Base-by-base conservation (phyloP, 2,113 vertebrate genomes). In the Corvus moneduloides region DNA sequence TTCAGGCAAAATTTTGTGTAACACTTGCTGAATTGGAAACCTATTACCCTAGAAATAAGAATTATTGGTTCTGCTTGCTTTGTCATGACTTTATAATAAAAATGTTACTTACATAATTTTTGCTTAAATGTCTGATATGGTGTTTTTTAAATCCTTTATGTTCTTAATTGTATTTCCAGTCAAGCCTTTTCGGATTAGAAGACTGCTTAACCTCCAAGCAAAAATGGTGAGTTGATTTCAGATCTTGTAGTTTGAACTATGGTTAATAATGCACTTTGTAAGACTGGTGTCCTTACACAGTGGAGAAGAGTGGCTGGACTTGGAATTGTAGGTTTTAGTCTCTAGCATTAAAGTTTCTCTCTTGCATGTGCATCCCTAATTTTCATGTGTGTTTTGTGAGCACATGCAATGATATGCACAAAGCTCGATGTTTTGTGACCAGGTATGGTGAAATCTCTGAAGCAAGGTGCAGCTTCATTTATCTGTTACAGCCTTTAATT, bases 121-220 rank as follows among this genome's bases (percentile, higher is more conserved):
- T 83, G 30, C 41, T 71, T 56, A 27, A 35, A 75, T 80, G 26
- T 51, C 51, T 67, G 32, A 20, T 67, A 19, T 1, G 1, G 43
- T 63, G 4, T 80, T 89, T 93, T 83, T 7, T 1, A 78, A 78
- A 75, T 55, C 13, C 10, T 58, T 77, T 87, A 9, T 78, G 7
- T 79, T 69, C 35, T 67, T 52, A 44, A 84, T 44, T 90, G 32
- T 51, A 95, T 89, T 96, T 89, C 49, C 89, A 99, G 99, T 99
- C 73, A 98, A 98, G 72, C 98, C 98, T 73, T 99, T 98, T 98
- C 98, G 99, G 97, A 97, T 99, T 59, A 98, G 99, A 94, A 99
- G 94, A 83, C 96, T 99, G 30, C 97, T 99, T 97, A 98, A 99
- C 43, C 97, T 99, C 37, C 99, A 99, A 75, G 87, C 97, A 76